A percentile compares a stretch with the other conserved stretches of the same genome.
Evolutionary conservation across 2,113 vertebrate species (phyloP).

Genomic region (Coreoperca whiteheadi): DNA sequence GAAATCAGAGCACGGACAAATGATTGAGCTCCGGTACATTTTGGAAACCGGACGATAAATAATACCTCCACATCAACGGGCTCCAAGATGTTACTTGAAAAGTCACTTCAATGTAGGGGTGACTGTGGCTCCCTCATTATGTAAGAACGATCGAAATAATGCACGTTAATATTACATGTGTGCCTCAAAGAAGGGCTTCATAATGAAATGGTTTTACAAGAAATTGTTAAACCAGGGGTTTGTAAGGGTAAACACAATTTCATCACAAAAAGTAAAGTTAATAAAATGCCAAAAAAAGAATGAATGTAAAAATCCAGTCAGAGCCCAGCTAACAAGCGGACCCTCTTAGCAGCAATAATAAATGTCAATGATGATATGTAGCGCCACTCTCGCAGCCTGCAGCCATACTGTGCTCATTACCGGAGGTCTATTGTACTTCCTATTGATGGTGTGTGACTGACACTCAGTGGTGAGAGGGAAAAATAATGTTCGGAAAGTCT

Average conservation of each 20-base stretch:
- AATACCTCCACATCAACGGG: constrained; percentile 25
- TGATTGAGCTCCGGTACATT: constrained; percentile 22
- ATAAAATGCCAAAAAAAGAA: constrained; percentile 35
- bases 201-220: constrained; percentile 22
- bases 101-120: constrained; percentile 20
- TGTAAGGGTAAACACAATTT: constrained; percentile 8
- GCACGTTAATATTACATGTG: constrained; percentile 19
- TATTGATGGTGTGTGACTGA: constrained; percentile 55
- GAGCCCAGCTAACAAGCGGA: constrained; percentile 8
- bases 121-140: constrained; percentile 25
- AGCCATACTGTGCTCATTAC: background rate
- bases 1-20: constrained; percentile 7
- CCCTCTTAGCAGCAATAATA: constrained; percentile 8
- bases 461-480: constrained; percentile 67
- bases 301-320: constrained; percentile 49
- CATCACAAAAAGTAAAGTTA: constrained; percentile 11
- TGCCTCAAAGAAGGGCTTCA: constrained; percentile 55
- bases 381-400: constrained; percentile 10
- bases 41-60: constrained; percentile 21
- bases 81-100: constrained; percentile 48
- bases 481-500: constrained; percentile 15
- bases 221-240: constrained; percentile 9
- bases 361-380: background rate
- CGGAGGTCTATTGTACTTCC: constrained; percentile 10
- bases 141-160: constrained; percentile 25